Conservation (phyloP, 2,888 invertebrate species). For the Phortica magna region DNA sequence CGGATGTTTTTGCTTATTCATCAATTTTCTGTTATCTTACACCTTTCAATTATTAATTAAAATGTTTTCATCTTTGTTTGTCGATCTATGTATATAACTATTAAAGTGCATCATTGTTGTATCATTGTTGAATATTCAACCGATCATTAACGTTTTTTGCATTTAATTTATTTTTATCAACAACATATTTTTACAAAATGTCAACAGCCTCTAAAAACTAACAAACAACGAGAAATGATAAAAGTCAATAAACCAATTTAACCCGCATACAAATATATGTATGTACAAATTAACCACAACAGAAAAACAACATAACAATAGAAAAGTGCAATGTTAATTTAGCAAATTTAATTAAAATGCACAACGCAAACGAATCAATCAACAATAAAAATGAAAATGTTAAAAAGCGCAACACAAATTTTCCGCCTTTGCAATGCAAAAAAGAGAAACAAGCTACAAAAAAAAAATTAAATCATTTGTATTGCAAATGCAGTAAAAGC, state of each 20-base stretch:
- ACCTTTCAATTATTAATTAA: background rate
- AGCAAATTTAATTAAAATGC: conserved; percentile 63
- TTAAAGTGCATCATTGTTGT: too few relatives aligned
- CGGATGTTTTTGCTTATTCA: background rate
- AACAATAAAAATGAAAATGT: conserved; percentile 50
- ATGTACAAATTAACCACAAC: conserved; percentile 44
- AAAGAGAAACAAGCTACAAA: conserved; percentile 34
- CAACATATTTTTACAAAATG: background rate
- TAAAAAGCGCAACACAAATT: conserved; percentile 52
- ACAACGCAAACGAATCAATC: conserved; percentile 45
- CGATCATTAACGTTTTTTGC: too few relatives aligned
- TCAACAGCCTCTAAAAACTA: conserved; percentile 20
- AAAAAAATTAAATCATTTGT: conserved; percentile 48
- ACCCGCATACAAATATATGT: conserved; percentile 57
- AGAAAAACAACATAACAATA: conserved; percentile 40
- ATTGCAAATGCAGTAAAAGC: background rate
- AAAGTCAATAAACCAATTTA: conserved; percentile 70
- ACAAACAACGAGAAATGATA: background rate
- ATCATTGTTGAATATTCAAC: too few relatives aligned
- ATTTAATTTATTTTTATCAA: too few relatives aligned
- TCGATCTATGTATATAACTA: background rate
- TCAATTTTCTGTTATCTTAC: background rate
- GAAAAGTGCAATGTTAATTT: conserved; percentile 37
- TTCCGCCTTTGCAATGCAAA: conserved; percentile 52
- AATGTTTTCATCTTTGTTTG: background rate